These are phyloP conservation scores for Zootoca vivipara DNA, from an alignment of 2,113 vertebrate genomes.

Conservation along the genomic window DNA sequence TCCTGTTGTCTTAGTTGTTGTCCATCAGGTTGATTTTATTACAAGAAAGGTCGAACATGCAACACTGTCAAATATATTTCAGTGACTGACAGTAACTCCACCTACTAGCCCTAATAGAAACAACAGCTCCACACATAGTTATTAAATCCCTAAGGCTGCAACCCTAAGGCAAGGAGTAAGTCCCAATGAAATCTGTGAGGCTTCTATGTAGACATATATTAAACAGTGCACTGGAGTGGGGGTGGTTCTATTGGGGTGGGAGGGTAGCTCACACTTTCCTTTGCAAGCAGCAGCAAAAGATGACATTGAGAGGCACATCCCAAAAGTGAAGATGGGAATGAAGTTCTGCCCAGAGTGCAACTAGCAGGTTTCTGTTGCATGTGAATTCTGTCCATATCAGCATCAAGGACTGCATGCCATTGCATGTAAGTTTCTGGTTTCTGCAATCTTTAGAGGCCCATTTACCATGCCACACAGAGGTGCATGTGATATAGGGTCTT, in stretches of 20 bases:
- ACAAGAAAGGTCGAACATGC: background rate
- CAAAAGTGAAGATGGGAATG: background rate
- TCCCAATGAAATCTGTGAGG: background rate
- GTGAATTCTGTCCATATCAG: background rate
- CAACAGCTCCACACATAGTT: accelerated
- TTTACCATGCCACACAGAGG: background rate
- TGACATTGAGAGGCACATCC: background rate
- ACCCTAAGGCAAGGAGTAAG: background rate
- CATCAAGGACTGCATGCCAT: background rate
- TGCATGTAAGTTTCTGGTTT: too few relatives aligned
- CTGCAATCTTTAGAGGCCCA: too few relatives aligned
- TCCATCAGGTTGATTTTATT: background rate
- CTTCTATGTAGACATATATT: background rate
- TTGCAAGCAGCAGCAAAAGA: background rate
- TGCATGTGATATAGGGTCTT: background rate
- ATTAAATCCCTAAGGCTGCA: background rate
- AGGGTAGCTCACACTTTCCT: background rate
- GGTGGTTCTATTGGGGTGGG: background rate
- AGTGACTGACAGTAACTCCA: background rate
- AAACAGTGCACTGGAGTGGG: background rate
- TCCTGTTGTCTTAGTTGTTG: background rate
- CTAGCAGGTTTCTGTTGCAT: background rate
- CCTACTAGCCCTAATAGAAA: accelerated
- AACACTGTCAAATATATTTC: background rate
- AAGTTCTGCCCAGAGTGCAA: background rate